Percentiles rank a stretch among this genome's conserved stretches.
These are phyloP conservation scores for Troides helena DNA, from an alignment of 2,888 invertebrate species.

Conservation along the genomic window DNA sequence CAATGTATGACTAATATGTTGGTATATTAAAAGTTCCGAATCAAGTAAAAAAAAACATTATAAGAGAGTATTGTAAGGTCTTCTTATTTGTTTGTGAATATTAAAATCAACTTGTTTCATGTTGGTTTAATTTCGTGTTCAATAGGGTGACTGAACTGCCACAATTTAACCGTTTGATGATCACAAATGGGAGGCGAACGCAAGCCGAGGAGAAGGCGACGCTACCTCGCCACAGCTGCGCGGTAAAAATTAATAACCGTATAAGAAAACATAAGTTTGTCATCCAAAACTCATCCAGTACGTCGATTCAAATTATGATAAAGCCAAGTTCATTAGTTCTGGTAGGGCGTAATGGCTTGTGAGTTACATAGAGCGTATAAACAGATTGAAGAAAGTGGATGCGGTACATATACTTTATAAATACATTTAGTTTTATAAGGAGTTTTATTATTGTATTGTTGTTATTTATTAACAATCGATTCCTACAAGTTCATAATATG, in stretches of 20 bases:
- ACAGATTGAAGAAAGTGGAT: constrained; percentile 43
- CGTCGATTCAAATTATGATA: constrained; percentile 79
- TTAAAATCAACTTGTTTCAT: background rate
- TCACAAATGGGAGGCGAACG: constrained; percentile 34
- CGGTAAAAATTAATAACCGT: constrained; percentile 75
- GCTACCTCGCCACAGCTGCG: constrained; percentile 46
- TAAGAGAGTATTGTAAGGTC: too few relatives aligned
- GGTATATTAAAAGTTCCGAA: too few relatives aligned
- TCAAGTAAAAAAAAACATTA: too few relatives aligned
- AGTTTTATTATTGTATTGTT: background rate
- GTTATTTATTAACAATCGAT: too few relatives aligned
- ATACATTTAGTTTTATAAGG: background rate
- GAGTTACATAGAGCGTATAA: constrained; percentile 40
- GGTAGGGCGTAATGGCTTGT: constrained; percentile 72
- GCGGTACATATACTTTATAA: constrained; percentile 37
- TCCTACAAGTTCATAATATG: too few relatives aligned
- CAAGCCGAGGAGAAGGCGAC: constrained; percentile 9
- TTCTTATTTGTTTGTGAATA: too few relatives aligned
- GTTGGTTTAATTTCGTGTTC: background rate
- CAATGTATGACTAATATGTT: too few relatives aligned
- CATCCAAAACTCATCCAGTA: constrained; percentile 74
- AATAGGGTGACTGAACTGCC: constrained; percentile 45
- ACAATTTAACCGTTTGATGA: constrained; percentile 49
- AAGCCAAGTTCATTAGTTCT: constrained; percentile 75
- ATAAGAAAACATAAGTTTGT: constrained; percentile 75